Evolutionary conservation across 2,797 vertebrate genomes (phyloP), one percentile per base, ranked within the genome.

Genomic region (Tenualosa ilisha): DNA sequence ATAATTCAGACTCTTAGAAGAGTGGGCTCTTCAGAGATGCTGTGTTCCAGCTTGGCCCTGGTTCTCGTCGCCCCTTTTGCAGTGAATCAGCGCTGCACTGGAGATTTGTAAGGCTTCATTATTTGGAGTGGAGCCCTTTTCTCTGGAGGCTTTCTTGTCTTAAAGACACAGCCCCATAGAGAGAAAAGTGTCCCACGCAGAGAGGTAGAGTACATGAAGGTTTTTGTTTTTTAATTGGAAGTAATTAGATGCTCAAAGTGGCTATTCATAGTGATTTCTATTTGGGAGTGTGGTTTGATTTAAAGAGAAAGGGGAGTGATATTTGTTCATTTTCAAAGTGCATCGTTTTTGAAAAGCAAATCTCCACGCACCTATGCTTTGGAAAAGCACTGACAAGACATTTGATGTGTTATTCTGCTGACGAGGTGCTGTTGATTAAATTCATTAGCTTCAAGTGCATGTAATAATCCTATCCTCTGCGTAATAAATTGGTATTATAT

Each of bases 21-120:
- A 40, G 68, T 2, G 31, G 15, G 68, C 68, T 72, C 17, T 46
- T 17, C 20, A 43, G 20, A 40, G 72, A n/a, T 2, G 37, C 31
- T 79, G 72, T 37, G 40, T 79, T 37, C 13, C 20, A 37, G 72
- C 5, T 46, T 43, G 72, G 72, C 20, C 17, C 37, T 79, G 40
- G 17, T 43, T 43, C 26, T 31, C 37, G 63, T 24, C 63, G 2
- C 15, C 43, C 20, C 51, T 13, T 46, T 84, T 15, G 49, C 8
- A 15, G 50, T 86, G 79, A 53, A 88, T 88, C 12, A 17, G 13
- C 83, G 65, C 11, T 11, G 61, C 50, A 88, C 91, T 87, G 85
- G 89, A 87, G 68, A 43, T 3, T 89, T 86, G 65, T 84, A 86
- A 61, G 86, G 6, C 84, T 82, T 91, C 86, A 86, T 92, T 88